Conservation (phyloP, 1,140 invertebrate species). For the Macrobrachium rosenbergii region DNA sequence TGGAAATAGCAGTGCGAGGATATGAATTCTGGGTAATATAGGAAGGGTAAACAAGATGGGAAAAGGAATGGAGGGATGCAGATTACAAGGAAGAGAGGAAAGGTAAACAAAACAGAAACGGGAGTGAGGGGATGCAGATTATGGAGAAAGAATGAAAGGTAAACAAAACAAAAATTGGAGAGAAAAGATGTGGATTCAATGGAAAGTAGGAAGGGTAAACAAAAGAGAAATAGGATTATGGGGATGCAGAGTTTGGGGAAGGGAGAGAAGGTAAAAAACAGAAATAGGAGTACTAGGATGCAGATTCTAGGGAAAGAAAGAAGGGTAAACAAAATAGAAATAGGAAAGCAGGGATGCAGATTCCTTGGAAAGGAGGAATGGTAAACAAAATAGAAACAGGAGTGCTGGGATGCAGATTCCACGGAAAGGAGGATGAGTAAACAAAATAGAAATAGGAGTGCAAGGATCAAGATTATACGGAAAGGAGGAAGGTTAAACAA, state of each 20-base stretch:
- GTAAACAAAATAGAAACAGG: neutral
- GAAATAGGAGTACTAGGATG: neutral
- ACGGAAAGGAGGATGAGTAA: neutral
- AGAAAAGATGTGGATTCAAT: neutral
- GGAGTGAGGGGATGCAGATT: too few relatives aligned
- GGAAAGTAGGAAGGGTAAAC: too few relatives aligned
- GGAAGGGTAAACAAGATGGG: too few relatives aligned
- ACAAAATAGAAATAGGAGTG: neutral
- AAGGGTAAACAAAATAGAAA: neutral
- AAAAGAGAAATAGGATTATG: too few relatives aligned
- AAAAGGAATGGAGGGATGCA: neutral
- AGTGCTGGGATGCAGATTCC: neutral
- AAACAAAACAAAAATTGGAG: neutral
- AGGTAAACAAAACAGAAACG: neutral
- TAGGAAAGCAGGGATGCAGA: too few relatives aligned
- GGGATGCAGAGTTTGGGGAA: too few relatives aligned
- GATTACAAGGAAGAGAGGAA: neutral
- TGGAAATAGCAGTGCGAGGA: too few relatives aligned
- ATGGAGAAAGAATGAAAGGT: neutral
- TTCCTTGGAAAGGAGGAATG: neutral
- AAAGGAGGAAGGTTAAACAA: too few relatives aligned
- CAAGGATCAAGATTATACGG: too few relatives aligned
- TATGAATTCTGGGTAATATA: too few relatives aligned
- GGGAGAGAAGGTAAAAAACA: neutral
- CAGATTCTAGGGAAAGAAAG: neutral